Conservation (phyloP, 2,113 vertebrate genomes). For the Pyxicephalus adspersus region DNA sequence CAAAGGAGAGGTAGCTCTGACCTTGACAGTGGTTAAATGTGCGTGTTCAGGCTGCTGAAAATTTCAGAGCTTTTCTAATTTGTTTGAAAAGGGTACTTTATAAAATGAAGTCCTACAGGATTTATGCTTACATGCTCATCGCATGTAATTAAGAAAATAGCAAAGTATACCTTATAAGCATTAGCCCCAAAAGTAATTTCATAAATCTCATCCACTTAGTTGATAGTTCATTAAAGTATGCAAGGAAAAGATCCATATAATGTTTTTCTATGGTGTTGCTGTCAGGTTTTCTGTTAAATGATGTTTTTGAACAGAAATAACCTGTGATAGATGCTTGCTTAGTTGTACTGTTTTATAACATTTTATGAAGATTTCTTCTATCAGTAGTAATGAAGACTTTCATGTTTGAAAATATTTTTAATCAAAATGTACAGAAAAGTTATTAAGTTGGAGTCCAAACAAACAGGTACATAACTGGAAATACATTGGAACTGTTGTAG, state of each 20-base stretch:
- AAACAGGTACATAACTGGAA: too few relatives aligned
- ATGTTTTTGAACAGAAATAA: not conserved
- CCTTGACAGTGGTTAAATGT: not conserved
- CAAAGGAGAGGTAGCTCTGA: not conserved
- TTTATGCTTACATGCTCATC: not conserved
- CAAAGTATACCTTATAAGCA: not conserved
- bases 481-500: too few relatives aligned
- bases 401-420: too few relatives aligned
- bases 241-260: not conserved
- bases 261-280: too few relatives aligned
- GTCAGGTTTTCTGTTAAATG: not conserved
- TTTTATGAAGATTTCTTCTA: too few relatives aligned
- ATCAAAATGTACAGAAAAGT: too few relatives aligned
- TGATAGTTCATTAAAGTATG: not conserved
- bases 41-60: not conserved
- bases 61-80: slow-evolving; percentile 2
- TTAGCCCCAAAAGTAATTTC: not conserved
- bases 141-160: not conserved
- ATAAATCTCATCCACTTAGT: not conserved
- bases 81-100: not conserved
- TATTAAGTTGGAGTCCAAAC: too few relatives aligned
- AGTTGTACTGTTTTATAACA: too few relatives aligned
- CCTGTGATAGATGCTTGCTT: not conserved
- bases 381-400: too few relatives aligned
- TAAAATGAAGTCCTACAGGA: not conserved